Evolutionary conservation across 2,888 invertebrate species (phyloP), one percentile per base, ranked within the genome.

Genomic region (Embidobia sp.): DNA sequence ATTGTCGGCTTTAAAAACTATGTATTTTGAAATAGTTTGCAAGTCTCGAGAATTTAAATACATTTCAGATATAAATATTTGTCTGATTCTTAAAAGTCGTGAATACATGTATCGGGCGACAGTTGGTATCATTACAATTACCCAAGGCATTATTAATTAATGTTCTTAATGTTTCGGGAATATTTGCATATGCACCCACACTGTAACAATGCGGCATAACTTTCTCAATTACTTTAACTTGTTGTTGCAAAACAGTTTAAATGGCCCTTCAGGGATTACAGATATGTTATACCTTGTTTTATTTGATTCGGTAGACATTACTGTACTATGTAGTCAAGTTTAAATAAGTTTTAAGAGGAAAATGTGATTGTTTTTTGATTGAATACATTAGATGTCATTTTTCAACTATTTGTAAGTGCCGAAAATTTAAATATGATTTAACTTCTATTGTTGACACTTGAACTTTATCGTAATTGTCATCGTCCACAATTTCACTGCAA

Each of bases 191-290:
- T 40, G 19, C 31, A 6, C 80, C 77, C 13, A 79, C 75, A 40
- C 74, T 76, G 19, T 72, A 73, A 31, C 61, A 59, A 13, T 66
- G 15, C 3, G 66, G 26, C 6, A 46, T 31, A 0, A 77, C 1
- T 35, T 35, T 67, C 29, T 77, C 51, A 6, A 31, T 49, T 5
- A 77, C 33, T 69, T 73, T 69, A 3, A 73, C 77, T 18, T 61
- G 53, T 11, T 7, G 11, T 15, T 22, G 48, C 72, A 72, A 64
- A 27, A 77, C 15, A n/a, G n/a, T n/a, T 72, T 22, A 7, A n/a
- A 1, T n/a, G 37, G 51, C 1, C 72, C 72, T 26, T 66, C 48
- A 8, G 61, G 49, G 8, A 77, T 49, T 40, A 18, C 0, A 13
- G 11, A 8, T 0, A 67, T 40, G 42, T 37, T 42, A 7, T 22